Conservation (phyloP, 2,797 vertebrate species). For the Limosa lapponica region DNA sequence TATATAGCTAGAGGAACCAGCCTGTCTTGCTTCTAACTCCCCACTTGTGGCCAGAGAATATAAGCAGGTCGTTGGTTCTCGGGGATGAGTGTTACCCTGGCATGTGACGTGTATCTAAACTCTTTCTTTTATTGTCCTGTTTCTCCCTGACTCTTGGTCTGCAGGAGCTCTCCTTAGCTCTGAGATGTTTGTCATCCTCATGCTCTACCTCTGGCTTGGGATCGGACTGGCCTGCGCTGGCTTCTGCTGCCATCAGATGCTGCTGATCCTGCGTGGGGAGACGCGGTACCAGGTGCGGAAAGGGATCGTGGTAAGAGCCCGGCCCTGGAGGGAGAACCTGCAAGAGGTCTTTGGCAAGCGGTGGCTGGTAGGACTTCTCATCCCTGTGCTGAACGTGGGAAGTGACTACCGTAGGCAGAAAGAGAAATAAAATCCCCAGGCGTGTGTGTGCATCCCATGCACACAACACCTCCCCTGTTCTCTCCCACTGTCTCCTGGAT, state of each 20-base stretch:
- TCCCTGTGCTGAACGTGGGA: constrained; percentile 90
- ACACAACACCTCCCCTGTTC: not conserved
- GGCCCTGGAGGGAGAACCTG: constrained; percentile 89
- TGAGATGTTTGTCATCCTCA: constrained; percentile 96
- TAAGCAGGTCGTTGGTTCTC: not conserved
- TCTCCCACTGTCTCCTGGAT: not conserved
- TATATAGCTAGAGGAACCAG: not conserved
- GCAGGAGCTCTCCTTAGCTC: constrained; percentile 91
- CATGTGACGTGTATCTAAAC: constrained; percentile 29
- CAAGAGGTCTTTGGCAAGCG: constrained; percentile 94
- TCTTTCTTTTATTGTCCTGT: not conserved
- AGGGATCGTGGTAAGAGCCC: constrained; percentile 82
- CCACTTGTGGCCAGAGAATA: not conserved
- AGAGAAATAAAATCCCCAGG: constrained; percentile 65
- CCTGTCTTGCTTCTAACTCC: not conserved
- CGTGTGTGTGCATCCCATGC: not conserved
- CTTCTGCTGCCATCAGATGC: constrained; percentile 97
- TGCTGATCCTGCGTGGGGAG: constrained; percentile 92
- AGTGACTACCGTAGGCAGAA: constrained; percentile 74
- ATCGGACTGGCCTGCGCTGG: constrained; percentile 94
- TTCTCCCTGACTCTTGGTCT: not conserved
- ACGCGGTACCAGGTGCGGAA: constrained; percentile 92
- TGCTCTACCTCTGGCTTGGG: constrained; percentile 98
- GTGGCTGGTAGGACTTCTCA: constrained; percentile 91
- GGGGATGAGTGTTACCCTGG: not conserved